Evolutionary conservation across 1,140 invertebrate genomes (phyloP), one percentile per base, ranked within the genome.

Genomic region (Diorhabda carinulata): DNA sequence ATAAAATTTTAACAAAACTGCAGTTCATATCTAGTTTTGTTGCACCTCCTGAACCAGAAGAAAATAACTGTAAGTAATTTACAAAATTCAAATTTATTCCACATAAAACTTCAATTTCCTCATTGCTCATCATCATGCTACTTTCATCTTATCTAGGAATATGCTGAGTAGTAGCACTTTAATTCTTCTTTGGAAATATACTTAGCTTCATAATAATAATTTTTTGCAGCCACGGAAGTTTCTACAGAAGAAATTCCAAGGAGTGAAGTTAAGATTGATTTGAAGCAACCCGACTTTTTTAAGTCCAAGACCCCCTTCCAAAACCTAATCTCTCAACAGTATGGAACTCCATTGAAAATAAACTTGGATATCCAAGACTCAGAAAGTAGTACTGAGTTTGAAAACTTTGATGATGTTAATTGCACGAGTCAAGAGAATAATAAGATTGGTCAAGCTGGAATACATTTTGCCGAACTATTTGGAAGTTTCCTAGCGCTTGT

Each of bases 381-480:
- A 2, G 65, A 7, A 5, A 60, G 25, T 40, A 7, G 4, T 7
- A 42, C 56, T 5, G 43, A 41, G 3, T 40, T 8, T 52, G 47
- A 52, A 52, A 6, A 52, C n/a, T 8, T 52, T 4, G n/a, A 3
- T n/a, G 1, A 40, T 3, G 10, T 41, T 8, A 41, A 61, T 6
- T 43, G 41, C 59, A 42, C 57, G 52, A 25, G 60, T 25, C 60
- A 61, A 9, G 57, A 41, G 4, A 47, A 60, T 9, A 56, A 61
- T 47, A 56, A 64, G n/a, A 56, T 73, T 25, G 65, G 69, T 3
- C 65, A 62, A 7, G 43, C 73, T 3, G 73, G 73, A 6, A 61
- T 74, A 41, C 73, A 72, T 25, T 74, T 74, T 57, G 70, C 66
- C 3, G 73, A 74, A 67, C 41, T 74, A 3, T 44, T 74, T 3